Percentiles rank a stretch among this genome's conserved stretches.
Conservation (phyloP, 23 tunicate genomes). For the Trididemnum miniatum region DNA sequence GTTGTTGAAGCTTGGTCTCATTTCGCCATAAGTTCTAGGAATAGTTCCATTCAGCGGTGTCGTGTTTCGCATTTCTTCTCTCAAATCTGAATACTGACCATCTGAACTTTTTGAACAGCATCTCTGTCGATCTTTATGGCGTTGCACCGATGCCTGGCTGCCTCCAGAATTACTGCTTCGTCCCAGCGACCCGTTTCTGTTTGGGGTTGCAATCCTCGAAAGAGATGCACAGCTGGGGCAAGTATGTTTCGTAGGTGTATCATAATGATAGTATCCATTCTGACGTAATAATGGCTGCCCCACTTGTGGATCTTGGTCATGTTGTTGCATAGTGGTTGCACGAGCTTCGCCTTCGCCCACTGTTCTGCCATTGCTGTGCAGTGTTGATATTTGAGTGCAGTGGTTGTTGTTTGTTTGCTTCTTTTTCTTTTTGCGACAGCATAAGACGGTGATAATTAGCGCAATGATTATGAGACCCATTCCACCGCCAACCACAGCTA, state of each 20-base stretch:
- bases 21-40: not conserved
- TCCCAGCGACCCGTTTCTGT: conserved; percentile 54
- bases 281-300: not conserved
- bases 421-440: not conserved
- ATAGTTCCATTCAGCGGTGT: conserved; percentile 13
- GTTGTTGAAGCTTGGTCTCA: conserved; percentile 18
- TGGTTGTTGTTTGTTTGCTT: conserved; percentile 15
- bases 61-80: conserved; percentile 24
- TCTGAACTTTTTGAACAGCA: conserved; percentile 35
- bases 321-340: not conserved
- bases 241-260: not conserved
- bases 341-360: not conserved
- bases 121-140: conserved; percentile 31
- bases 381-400: not conserved
- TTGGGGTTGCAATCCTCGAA: conserved; percentile 43
- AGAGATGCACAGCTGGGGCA: conserved; percentile 12
- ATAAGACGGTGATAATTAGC: not conserved
- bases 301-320: not conserved
- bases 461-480: not conserved
- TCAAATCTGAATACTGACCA: not conserved
- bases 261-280: not conserved
- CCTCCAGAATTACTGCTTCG: conserved; percentile 72
- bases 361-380: not conserved
- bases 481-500: not conserved
- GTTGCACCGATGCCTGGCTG: conserved; percentile 38